Conservation (phyloP, 2,113 vertebrate genomes). For the Spermophilus dauricus region DNA sequence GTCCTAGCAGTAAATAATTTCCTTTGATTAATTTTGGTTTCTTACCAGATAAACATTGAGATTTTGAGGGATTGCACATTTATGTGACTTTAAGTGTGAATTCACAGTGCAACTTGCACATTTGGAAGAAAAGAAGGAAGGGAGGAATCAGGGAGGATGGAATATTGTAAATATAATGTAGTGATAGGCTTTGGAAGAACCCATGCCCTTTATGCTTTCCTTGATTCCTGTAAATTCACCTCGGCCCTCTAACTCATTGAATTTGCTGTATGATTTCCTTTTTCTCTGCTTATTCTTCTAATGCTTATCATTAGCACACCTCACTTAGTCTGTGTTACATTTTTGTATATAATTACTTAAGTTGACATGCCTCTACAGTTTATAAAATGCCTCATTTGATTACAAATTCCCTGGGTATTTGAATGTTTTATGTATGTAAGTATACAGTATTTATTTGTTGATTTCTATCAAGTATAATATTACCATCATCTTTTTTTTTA, state of each 20-base stretch:
- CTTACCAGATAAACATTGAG: neutral
- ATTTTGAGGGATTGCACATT: neutral
- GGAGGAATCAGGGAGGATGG: neutral
- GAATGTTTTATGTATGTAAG: neutral
- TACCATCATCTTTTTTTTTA: neutral
- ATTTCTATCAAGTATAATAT: neutral
- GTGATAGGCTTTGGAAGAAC: neutral
- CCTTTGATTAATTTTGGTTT: neutral
- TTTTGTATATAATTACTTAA: slow-evolving; percentile 9
- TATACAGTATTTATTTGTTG: neutral
- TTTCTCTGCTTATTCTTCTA: slow-evolving; percentile 42
- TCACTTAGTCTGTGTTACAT: neutral
- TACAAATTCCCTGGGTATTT: neutral
- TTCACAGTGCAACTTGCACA: neutral
- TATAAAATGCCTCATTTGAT: slow-evolving; percentile 50
- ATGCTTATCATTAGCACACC: neutral
- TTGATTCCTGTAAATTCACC: neutral
- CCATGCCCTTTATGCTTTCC: neutral
- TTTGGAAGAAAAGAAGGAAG: neutral
- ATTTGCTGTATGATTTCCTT: neutral
- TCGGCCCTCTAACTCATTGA: neutral
- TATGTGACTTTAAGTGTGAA: neutral
- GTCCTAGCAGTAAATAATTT: neutral
- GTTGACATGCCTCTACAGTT: neutral
- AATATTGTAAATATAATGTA: neutral